Evolutionary conservation across 2,888 invertebrate genomes (phyloP).

Genomic region (Philereme transversata): DNA sequence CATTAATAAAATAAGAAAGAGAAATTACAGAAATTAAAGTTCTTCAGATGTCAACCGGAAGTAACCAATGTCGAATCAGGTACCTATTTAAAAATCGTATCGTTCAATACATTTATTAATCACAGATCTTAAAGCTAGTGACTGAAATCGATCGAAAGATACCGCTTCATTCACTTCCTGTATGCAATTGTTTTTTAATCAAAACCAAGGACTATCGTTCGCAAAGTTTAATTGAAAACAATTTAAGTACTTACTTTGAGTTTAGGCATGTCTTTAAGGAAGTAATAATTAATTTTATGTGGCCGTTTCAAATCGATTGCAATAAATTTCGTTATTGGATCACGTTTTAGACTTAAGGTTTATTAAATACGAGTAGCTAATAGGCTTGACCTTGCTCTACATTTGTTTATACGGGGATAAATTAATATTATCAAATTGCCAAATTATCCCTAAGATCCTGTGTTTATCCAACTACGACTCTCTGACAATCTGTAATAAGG

Average conservation of each 20-base stretch:
- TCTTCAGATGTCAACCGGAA: constrained; percentile 8
- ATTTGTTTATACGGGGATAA: too few species aligned
- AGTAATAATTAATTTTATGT: background rate
- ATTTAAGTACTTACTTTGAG: background rate
- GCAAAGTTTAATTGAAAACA: constrained; percentile 33
- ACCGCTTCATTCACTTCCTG: constrained; percentile 47
- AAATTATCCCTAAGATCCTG: too few species aligned
- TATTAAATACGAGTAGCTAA: background rate
- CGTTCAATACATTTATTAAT: constrained; percentile 29
- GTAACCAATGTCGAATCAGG: background rate
- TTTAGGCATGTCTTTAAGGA: constrained; percentile 7
- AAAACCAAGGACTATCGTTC: constrained; percentile 42
- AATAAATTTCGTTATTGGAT: background rate
- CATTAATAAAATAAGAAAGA: too few species aligned
- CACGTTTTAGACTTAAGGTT: background rate
- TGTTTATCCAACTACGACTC: too few species aligned
- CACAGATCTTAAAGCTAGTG: constrained; percentile 46
- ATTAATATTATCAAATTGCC: too few species aligned
- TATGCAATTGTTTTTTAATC: constrained; percentile 45
- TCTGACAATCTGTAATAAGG: too few species aligned
- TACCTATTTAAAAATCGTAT: constrained; percentile 11
- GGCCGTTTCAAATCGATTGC: background rate
- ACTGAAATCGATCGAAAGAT: constrained; percentile 45
- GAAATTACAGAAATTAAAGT: background rate
- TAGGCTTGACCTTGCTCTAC: too few species aligned